phyloP scores from a whole-genome alignment of 2,113 vertebrate species.

The Dicentrarchus labrax region DNA sequence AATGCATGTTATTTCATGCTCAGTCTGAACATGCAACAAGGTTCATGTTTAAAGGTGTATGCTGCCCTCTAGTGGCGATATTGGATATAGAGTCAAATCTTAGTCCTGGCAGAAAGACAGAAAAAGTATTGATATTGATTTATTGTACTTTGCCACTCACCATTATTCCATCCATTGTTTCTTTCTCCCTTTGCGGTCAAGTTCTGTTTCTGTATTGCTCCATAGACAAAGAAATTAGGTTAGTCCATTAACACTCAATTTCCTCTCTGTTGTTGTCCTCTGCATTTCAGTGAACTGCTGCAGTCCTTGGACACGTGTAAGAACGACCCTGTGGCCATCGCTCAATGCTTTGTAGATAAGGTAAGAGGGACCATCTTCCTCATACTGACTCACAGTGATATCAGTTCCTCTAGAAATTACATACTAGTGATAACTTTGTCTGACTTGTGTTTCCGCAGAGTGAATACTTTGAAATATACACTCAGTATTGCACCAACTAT shows the following conservation, averaged over 20 bases:
- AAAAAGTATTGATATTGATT: background rate
- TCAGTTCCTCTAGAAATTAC: background rate
- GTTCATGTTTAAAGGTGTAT: slow-evolving; percentile 13
- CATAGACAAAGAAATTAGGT: background rate
- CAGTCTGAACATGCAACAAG: background rate
- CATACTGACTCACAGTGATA: background rate
- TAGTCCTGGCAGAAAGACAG: too few relatives aligned
- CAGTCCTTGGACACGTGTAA: slow-evolving; percentile 94
- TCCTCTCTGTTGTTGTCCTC: background rate
- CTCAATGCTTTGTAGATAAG: slow-evolving; percentile 94
- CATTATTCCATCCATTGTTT: background rate
- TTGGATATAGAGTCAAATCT: too few relatives aligned
- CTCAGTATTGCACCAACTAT: slow-evolving; percentile 98
- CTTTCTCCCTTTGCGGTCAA: background rate
- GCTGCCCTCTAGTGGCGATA: slow-evolving; percentile 63
- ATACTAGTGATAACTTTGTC: background rate
- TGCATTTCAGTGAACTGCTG: slow-evolving; percentile 88
- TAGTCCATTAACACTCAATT: background rate
- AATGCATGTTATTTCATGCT: background rate
- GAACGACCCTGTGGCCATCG: slow-evolving; percentile 92
- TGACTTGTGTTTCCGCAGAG: slow-evolving; percentile 83
- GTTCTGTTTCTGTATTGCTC: background rate
- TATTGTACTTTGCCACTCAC: background rate
- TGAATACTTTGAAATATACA: slow-evolving; percentile 97
- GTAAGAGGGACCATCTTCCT: slow-evolving; percentile 75